These are phyloP conservation scores for Mycteria americana DNA, from an alignment of 2,797 vertebrate species.

Conservation along the genomic window DNA sequence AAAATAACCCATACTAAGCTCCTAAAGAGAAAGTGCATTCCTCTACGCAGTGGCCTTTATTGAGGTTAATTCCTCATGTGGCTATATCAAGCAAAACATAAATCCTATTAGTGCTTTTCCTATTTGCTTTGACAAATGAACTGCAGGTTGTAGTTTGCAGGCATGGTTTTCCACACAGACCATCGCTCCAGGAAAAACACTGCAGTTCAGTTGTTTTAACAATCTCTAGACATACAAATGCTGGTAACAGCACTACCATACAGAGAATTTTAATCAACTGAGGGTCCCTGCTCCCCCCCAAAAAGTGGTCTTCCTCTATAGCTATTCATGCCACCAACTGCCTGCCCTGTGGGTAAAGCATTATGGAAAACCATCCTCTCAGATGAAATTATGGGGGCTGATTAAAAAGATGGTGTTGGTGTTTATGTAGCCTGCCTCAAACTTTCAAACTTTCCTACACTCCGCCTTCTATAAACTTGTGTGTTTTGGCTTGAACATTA, in stretches of 20 bases:
- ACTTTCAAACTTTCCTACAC: neutral
- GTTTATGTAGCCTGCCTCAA: neutral
- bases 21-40: neutral
- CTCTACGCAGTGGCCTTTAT: neutral
- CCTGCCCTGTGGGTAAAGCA: neutral
- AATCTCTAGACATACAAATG: neutral
- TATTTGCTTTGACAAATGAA: neutral
- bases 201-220: neutral
- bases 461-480: neutral
- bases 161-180: neutral
- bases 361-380: neutral
- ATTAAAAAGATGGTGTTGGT: neutral
- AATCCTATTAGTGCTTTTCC: constrained; percentile 38
- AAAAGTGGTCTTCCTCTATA: neutral
- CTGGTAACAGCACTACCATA: neutral
- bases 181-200: neutral
- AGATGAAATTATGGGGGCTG: neutral
- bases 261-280: neutral
- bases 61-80: constrained; percentile 41
- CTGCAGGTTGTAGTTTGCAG: neutral
- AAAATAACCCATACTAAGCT: constrained; percentile 10
- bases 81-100: neutral
- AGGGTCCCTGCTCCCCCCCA: neutral
- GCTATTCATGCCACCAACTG: neutral
- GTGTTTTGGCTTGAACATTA: neutral